Base-by-base conservation (phyloP, 2,797 vertebrate species). In the Cetoscarus ocellatus region DNA sequence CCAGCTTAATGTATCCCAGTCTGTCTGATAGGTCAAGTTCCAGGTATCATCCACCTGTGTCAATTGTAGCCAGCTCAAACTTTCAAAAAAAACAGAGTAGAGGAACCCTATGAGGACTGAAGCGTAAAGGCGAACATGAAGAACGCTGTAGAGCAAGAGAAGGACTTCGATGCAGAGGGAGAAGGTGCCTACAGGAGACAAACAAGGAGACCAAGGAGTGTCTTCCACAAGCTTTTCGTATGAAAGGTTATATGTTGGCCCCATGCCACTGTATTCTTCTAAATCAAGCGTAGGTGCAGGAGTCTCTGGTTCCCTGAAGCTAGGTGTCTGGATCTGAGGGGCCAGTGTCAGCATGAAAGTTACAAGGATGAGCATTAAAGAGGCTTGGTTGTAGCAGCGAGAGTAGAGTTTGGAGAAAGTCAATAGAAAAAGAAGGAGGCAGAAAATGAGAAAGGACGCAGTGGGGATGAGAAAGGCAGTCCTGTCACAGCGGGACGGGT, bases 101-200 rank as follows among this genome's bases (percentile, higher is more conserved):
- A 94, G 84, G 68, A 98, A 90, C 10, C 98, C 98, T 56, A 99
- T 94, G 27, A 97, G 83, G 79, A 97, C 94, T 36, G 97, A 97
- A 76, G 96, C 94, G 79, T 97, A 99, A 67, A 99, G 92, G 56
- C 97, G 97, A 76, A 99, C 92, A 69, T 97, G 98, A 84, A 99
- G 96, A 81, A 98, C 96, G 0, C 97, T 97, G 90, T 99, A 99
- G 1, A 99, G 95, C 89, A 99, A 87, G 71, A 99, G 91, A 57
- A 99, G 96, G 82, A 97, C 97, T 89, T 98, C 97, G 1, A 98
- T 95, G 73, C 98, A 97, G 72, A 99, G 96, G 19, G 98, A 98
- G 89, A 99, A 99, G 78, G 97, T 96, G 67, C 97, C 98, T 40
- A 99, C 96, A 49, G 96, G 96, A 53, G 98, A 99, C 44, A 99